Evolutionary conservation across 2,797 vertebrate species (phyloP).

Genomic region (Amblyraja radiata): DNA sequence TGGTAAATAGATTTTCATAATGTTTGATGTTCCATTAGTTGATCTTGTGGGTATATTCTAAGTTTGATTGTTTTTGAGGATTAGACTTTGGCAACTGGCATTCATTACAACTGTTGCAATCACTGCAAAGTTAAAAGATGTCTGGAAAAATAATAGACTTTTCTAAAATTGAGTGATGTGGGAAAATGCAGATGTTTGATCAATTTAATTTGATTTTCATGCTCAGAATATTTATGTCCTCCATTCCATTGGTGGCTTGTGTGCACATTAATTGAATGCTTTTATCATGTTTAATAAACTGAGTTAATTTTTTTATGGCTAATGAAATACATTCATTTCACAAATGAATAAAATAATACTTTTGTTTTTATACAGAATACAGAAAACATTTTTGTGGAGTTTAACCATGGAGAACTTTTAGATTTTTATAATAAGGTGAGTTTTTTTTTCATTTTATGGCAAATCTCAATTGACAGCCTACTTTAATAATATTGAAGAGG

Average conservation of each 20-base stretch:
- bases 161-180: not conserved
- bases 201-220: not conserved
- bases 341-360: not conserved
- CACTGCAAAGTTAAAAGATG: not conserved
- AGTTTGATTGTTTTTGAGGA: not conserved
- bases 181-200: not conserved
- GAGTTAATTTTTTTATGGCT: not conserved
- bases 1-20: not conserved
- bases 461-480: not conserved
- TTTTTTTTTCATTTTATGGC: not conserved
- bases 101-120: slow-evolving; percentile 9
- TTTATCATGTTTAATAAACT: not conserved
- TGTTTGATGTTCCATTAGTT: not conserved
- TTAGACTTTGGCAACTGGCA: not conserved
- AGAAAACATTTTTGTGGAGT: slow-evolving; percentile 83
- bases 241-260: not conserved
- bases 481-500: too few species aligned
- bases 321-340: not conserved
- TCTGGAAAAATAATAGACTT: not conserved
- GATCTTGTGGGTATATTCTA: not conserved
- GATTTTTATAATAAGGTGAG: slow-evolving; percentile 93
- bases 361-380: slow-evolving; percentile 59
- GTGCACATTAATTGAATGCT: not conserved
- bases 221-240: not conserved
- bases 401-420: slow-evolving; percentile 84